Evolutionary conservation across 2,888 invertebrate species (phyloP), one percentile per base, ranked within the genome.

Genomic region (Sarcophaga caerulescens): DNA sequence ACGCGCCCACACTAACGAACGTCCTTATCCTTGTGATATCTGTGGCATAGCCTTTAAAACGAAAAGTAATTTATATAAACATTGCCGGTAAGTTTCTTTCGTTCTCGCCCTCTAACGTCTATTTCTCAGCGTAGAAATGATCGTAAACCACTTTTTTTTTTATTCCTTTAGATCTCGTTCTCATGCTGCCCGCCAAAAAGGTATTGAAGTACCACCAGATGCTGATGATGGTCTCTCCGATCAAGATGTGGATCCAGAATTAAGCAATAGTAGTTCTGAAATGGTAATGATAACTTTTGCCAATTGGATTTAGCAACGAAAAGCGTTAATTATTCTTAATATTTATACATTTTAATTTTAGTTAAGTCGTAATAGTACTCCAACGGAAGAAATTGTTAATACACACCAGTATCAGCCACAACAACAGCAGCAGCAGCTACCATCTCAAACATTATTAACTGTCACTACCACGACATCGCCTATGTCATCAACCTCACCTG

Each of bases 31-130:
- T 45, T 98, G 98, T 94, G 94, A 95, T 90, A 96, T 96, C 88
- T 98, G 98, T 93, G 97, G 97, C 88, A 97, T 98, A 93, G 97
- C 97, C 90, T 98, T 98, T 94, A 98, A 98, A 94, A 98, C 98
- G 25, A 97, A 97, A 93, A 98, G 98, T 90, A 98, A 98, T 93
- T 94, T 98, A 89, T 98, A 97, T 93, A 98, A 98, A 93, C 98
- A 98, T 93, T 96, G 96, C 93, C 94, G 95, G 91, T 94, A 82
- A 89, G 85, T 79, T 25, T 2, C 23, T 52, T 25, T 23, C 25
- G 12, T 25, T 47, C 14, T 59, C 8, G 14, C 47, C n/a, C n/a
- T 45, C 12, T 6, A 21, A 45, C 44, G 6, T 35, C 35, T 6
- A 25, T 25, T 35, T 8, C 6, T 35, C 35, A 35, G 35, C 35